Base-by-base conservation (phyloP, 2,797 vertebrate species). In the Novumbra hubbsi region DNA sequence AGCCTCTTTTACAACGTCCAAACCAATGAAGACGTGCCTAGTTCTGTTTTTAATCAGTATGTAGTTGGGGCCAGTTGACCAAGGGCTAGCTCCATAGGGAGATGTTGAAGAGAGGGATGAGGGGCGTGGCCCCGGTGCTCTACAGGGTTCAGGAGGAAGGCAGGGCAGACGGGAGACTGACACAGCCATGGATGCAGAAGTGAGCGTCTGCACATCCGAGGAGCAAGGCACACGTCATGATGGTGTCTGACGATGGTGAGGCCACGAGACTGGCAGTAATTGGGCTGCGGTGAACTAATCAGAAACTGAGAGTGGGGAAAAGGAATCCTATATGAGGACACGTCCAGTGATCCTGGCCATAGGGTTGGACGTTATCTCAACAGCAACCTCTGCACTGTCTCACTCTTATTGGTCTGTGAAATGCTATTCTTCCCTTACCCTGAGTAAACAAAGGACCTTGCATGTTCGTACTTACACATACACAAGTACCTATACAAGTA, bases 71-170 rank as follows among this genome's bases (percentile, higher is more conserved):
- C 4, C 34, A 32, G 52, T 76, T n/a, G 71, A 28, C 52, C 12
- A 60, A 27, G 41, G 64, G 65, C 45, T 27, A 48, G 52, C 19
- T 73, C 72, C 67, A 24, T 79, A 77, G 50, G 63, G 67, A 75
- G 57, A 70, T 77, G 81, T 73, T 76, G 81, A 81, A 15, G 78
- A 64, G 77, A 62, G 67, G 14, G 32, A 14, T 30, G 74, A 73
- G 38, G 21, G 67, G 57, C 21, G 11, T 32, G 60, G 48, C 32
- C 19, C 45, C 21, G n/a, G n/a, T n/a, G 14, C 24, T 30, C 17
- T 30, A 32, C 30, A 6, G 34, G 16, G 63, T 65, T 65, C 17
- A 16, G 30, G 28, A 65, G 17, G 63, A 5, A 30, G 55, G 30
- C 63, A 65, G 15, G 30, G 15, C 12, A 65, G 63, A 65, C 62